These are phyloP conservation scores for Horisme vitalbata DNA, from an alignment of 2,888 invertebrate genomes.

Conservation along the genomic window DNA sequence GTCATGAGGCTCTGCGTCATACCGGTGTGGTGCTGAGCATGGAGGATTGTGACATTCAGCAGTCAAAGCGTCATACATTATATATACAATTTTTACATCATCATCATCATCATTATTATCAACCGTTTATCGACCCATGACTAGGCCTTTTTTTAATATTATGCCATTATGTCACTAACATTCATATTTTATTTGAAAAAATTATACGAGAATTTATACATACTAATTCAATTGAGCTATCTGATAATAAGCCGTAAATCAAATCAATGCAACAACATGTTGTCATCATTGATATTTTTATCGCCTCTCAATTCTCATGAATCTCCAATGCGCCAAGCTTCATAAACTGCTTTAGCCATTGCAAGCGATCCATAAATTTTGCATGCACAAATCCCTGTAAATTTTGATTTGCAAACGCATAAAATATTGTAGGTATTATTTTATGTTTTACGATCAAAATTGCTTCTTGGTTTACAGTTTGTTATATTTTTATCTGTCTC, in stretches of 20 bases:
- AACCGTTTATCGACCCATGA: no score
- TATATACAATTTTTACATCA: no score
- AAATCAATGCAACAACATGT: background rate
- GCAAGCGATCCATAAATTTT: constrained; percentile 25
- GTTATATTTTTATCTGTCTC: background rate
- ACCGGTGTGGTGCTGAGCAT: no score
- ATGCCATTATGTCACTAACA: no score
- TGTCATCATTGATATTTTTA: constrained; percentile 27
- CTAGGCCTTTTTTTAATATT: no score
- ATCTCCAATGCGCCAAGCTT: constrained; percentile 42
- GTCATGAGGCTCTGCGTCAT: no score
- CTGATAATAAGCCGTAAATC: background rate
- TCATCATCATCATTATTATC: no score
- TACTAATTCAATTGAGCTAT: no score
- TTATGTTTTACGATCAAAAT: constrained; percentile 19
- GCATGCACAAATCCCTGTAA: constrained; percentile 20
- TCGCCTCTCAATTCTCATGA: constrained; percentile 39
- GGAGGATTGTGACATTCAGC: no score
- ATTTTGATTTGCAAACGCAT: constrained; percentile 14
- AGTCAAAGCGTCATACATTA: no score
- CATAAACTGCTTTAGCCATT: constrained; percentile 44
- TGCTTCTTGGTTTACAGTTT: constrained; percentile 4
- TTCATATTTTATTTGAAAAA: no score
- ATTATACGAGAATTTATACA: no score
- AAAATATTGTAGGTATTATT: constrained; percentile 15